Evolutionary conservation across 2,113 vertebrate genomes (phyloP).

Genomic region (Perccottus glenii): DNA sequence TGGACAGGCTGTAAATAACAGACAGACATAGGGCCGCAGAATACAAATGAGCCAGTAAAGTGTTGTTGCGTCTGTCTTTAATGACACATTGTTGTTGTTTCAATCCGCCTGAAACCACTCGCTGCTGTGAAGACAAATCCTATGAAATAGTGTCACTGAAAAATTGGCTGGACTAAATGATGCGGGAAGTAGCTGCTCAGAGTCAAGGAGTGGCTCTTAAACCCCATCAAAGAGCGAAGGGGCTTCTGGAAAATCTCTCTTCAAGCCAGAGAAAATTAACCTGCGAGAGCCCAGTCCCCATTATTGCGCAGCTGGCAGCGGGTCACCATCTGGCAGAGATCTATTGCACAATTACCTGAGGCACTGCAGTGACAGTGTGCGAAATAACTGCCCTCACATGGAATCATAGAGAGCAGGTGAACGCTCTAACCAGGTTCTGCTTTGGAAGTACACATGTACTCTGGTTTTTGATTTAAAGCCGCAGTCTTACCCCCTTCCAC

Average conservation of each 20-base stretch:
- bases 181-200: not conserved
- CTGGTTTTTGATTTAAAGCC: not conserved
- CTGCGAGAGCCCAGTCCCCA: conserved; percentile 40
- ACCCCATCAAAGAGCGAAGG: conserved; percentile 33
- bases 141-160: conserved; percentile 19
- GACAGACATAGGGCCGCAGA: conserved; percentile 21
- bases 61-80: conserved; percentile 24
- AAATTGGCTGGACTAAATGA: conserved; percentile 16
- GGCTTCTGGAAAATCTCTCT: conserved; percentile 49
- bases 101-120: conserved; percentile 25
- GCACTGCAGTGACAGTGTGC: conserved; percentile 43
- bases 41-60: conserved; percentile 49
- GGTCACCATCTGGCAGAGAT: conserved; percentile 74
- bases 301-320: conserved; percentile 46
- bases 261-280: conserved; percentile 54
- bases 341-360: conserved; percentile 65
- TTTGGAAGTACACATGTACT: conserved; percentile 33
- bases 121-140: conserved; percentile 32
- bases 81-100: conserved; percentile 39
- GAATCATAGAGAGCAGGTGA: conserved; percentile 38
- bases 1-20: conserved; percentile 26
- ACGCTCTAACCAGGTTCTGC: conserved; percentile 23
- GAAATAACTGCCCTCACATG: conserved; percentile 50
- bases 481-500: no score
- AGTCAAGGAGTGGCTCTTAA: conserved; percentile 33